These are phyloP conservation scores for Aselliscus stoliczkanus DNA, from an alignment of 2,797 vertebrate genomes.

Conservation along the genomic window DNA sequence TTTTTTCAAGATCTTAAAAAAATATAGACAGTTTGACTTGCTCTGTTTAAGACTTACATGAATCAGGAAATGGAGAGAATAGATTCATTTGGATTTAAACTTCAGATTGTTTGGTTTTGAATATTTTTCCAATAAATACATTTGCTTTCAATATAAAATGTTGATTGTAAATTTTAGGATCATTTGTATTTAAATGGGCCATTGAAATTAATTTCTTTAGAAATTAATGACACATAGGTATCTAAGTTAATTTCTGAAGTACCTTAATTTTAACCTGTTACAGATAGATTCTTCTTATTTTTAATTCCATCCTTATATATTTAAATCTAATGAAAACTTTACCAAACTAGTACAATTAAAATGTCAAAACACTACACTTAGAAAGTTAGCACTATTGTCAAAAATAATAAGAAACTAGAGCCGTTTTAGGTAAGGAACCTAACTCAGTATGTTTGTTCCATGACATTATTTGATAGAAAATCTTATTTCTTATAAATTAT, in stretches of 20 bases:
- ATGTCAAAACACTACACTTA: background rate
- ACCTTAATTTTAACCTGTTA: background rate
- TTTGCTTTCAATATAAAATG: background rate
- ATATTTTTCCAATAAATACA: background rate
- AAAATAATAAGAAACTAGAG: background rate
- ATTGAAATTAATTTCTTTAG: background rate
- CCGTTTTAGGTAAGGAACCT: background rate
- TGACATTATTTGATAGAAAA: background rate
- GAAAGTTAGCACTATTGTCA: background rate
- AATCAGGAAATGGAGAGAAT: background rate
- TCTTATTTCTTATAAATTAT: background rate
- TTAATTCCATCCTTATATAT: background rate
- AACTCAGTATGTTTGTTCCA: background rate
- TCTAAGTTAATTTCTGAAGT: conserved; percentile 14
- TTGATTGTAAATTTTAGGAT: background rate
- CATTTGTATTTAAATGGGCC: background rate
- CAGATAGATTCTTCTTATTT: background rate
- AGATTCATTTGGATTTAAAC: background rate
- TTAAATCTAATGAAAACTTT: background rate
- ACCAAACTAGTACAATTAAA: background rate
- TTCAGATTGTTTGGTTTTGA: conserved; percentile 10
- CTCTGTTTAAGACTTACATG: background rate
- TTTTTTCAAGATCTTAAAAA: conserved; percentile 2
- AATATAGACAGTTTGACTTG: background rate
- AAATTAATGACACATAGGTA: background rate